Percentiles rank a stretch among this genome's conserved stretches.
phyloP scores from a whole-genome alignment of 1,140 invertebrate species.

The Microplitis demolitor region DNA sequence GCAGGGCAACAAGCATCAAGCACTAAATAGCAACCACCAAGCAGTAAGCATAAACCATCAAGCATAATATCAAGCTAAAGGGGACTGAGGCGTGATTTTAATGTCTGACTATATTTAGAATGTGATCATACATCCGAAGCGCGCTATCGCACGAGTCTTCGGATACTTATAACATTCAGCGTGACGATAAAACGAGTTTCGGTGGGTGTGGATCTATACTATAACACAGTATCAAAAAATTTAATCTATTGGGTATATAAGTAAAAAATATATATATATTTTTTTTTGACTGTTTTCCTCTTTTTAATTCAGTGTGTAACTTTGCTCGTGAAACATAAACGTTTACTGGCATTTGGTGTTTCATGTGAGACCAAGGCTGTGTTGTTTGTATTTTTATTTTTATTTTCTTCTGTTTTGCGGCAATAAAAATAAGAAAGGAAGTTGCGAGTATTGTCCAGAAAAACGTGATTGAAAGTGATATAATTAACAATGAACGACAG shows the following conservation, averaged over 20 bases:
- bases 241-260: too few species aligned
- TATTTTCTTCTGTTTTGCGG: neutral
- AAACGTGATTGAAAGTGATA: neutral
- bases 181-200: constrained; percentile 21
- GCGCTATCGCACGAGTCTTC: constrained; percentile 10
- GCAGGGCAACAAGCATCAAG: too few species aligned
- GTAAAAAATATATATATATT: too few species aligned
- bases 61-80: neutral
- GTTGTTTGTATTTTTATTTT: too few species aligned
- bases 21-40: too few species aligned
- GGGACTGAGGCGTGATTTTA: constrained; percentile 13
- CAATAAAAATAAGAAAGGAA: neutral
- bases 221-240: too few species aligned
- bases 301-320: too few species aligned
- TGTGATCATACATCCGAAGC: constrained; percentile 19
- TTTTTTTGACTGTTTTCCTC: too few species aligned
- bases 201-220: constrained; percentile 2
- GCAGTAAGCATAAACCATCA: too few species aligned
- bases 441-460: neutral
- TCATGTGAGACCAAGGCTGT: too few species aligned
- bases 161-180: neutral
- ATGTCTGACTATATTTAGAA: constrained; percentile 27
- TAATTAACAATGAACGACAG: constrained; percentile 19
- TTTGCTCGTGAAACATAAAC: too few species aligned
- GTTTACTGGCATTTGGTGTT: too few species aligned